phyloP scores from a whole-genome alignment of 2,797 vertebrate species.

The Numenius phaeopus region DNA sequence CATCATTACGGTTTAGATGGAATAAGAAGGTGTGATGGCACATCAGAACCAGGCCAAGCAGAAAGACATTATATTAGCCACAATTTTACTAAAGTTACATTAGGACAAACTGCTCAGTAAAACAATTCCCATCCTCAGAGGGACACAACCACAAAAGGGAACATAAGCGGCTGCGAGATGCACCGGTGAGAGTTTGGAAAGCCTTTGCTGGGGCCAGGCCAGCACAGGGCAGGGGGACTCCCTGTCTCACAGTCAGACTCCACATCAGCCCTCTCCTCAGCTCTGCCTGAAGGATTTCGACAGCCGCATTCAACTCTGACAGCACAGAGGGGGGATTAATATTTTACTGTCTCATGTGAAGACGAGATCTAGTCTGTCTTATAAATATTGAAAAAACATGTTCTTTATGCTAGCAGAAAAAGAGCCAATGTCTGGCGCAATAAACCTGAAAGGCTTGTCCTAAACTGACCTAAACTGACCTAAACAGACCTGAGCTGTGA shows the following conservation, averaged over 20 bases:
- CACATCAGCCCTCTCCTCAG: not conserved
- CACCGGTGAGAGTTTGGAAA: not conserved
- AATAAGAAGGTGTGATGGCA: not conserved
- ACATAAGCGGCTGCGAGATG: rapidly evolving
- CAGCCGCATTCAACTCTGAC: not conserved
- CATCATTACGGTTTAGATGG: not conserved
- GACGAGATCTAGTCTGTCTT: not conserved
- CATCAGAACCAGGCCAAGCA: not conserved
- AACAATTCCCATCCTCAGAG: not conserved
- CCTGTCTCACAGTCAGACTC: rapidly evolving
- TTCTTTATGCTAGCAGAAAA: not conserved
- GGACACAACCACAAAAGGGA: not conserved
- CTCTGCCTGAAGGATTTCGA: not conserved
- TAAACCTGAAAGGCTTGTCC: not conserved
- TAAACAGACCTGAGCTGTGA: not conserved
- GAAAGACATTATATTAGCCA: not conserved
- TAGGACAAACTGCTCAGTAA: not conserved
- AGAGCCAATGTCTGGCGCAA: rapidly evolving
- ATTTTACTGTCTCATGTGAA: not conserved
- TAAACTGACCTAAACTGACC: not conserved
- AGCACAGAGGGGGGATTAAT: not conserved
- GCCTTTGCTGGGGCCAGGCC: not conserved
- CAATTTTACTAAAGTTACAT: not conserved
- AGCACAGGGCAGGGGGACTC: rapidly evolving
- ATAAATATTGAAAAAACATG: not conserved